phyloP scores from a whole-genome alignment of 2,797 vertebrate species.

The Rhynchonycteris naso region DNA sequence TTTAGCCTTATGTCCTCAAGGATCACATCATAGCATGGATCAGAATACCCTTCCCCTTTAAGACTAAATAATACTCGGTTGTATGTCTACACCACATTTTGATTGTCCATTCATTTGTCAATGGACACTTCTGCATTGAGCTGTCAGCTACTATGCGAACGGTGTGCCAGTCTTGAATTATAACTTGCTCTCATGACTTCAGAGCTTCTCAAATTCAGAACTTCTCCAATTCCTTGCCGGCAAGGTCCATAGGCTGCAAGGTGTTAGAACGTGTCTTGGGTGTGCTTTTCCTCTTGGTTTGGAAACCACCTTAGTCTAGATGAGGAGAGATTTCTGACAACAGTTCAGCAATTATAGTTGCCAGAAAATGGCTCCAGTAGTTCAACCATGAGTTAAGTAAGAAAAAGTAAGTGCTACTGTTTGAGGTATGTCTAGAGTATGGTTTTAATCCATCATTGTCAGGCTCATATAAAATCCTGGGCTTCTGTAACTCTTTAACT shows the following conservation, averaged over 20 bases:
- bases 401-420: slow-evolving; percentile 68
- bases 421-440: slow-evolving; percentile 43
- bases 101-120: not conserved
- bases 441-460: slow-evolving; percentile 70
- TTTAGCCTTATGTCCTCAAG: not conserved
- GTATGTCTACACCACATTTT: not conserved
- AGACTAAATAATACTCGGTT: not conserved
- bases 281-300: slow-evolving; percentile 52
- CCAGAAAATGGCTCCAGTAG: slow-evolving; percentile 49
- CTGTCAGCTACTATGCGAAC: not conserved
- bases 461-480: slow-evolving; percentile 52
- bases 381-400: slow-evolving; percentile 52
- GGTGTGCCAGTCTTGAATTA: not conserved
- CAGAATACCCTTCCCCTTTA: not conserved
- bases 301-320: slow-evolving; percentile 17
- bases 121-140: not conserved
- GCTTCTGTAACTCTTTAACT: slow-evolving; percentile 72
- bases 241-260: not conserved
- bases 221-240: not conserved
- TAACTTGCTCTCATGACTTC: not conserved
- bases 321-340: slow-evolving; percentile 49
- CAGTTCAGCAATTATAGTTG: slow-evolving; percentile 18
- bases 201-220: not conserved
- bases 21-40: not conserved
- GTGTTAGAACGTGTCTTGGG: not conserved